Conservation (phyloP, 2,113 vertebrate genomes). For the Sylvietta virens region DNA sequence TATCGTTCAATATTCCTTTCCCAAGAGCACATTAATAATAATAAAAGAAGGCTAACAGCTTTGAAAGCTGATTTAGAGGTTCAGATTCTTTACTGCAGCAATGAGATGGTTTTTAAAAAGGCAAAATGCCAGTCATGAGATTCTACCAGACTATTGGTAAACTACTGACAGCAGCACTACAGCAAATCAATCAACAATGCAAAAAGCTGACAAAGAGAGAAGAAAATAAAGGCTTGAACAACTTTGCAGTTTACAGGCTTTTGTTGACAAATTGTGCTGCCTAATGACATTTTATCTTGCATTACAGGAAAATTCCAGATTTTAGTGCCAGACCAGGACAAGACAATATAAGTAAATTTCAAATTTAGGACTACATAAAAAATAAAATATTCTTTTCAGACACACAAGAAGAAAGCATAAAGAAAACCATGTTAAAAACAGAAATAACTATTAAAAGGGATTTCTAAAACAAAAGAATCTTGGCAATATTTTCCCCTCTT, state of each 20-base stretch:
- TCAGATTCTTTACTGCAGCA: constrained; percentile 63
- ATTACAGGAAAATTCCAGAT: constrained; percentile 51
- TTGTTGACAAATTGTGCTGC: constrained; percentile 69
- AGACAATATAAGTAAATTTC: not conserved
- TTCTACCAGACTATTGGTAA: constrained; percentile 71
- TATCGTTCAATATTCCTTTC: constrained; percentile 71
- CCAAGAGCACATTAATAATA: constrained; percentile 72
- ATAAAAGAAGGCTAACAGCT: constrained; percentile 58
- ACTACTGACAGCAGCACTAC: constrained; percentile 78
- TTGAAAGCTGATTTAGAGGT: constrained; percentile 62
- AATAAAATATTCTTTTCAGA: not conserved
- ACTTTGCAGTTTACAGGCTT: constrained; percentile 67
- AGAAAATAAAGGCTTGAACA: constrained; percentile 65
- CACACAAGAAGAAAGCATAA: not conserved
- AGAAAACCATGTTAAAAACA: not conserved
- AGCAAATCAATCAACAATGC: constrained; percentile 72
- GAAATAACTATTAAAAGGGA: not conserved
- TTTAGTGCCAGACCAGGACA: constrained; percentile 16
- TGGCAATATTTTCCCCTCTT: not conserved
- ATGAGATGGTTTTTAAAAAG: constrained; percentile 76
- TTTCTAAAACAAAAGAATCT: not conserved
- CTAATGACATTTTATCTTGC: constrained; percentile 59
- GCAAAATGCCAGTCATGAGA: constrained; percentile 76
- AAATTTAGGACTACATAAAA: not conserved
- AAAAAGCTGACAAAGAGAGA: constrained; percentile 77